Evolutionary conservation across 2,888 invertebrate species (phyloP).

Genomic region (Carabus problematicus): DNA sequence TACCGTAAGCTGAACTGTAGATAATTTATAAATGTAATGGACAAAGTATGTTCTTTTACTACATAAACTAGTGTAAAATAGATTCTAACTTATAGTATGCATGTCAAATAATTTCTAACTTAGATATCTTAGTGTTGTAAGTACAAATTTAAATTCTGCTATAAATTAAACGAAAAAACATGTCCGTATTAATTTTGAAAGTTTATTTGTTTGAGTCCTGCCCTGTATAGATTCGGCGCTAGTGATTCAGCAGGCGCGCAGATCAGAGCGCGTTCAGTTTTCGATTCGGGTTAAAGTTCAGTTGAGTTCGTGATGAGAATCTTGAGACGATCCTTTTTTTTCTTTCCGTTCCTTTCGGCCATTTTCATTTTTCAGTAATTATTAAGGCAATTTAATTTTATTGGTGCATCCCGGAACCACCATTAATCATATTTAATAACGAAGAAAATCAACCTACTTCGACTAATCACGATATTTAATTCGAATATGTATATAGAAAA

Average conservation of each 20-base stretch:
- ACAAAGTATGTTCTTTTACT: too few relatives aligned
- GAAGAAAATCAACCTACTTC: not conserved
- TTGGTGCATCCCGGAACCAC: not conserved
- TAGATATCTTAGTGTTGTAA: not conserved
- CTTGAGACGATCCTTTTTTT: constrained; percentile 9
- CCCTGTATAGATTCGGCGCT: constrained; percentile 2
- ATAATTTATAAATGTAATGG: too few relatives aligned
- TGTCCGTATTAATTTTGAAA: not conserved
- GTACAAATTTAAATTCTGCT: not conserved
- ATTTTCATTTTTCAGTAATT: constrained; percentile 13
- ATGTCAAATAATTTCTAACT: not conserved
- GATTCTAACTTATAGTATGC: not conserved
- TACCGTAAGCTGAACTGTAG: too few relatives aligned
- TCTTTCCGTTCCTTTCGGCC: constrained; percentile 3
- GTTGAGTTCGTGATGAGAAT: constrained; percentile 12
- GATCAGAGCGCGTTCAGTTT: constrained; percentile 13
- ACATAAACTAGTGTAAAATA: too few relatives aligned
- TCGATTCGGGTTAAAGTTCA: constrained; percentile 19
- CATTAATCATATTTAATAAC: not conserved
- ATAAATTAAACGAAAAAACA: not conserved
- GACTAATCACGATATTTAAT: constrained; percentile 1
- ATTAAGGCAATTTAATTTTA: constrained; percentile 12
- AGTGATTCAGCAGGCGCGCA: constrained; percentile 4
- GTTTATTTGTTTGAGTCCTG: constrained; percentile 3
- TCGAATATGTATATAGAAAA: not conserved